Base-by-base conservation (phyloP, 1,140 invertebrate species). In the Hylyphantes graminicola region DNA sequence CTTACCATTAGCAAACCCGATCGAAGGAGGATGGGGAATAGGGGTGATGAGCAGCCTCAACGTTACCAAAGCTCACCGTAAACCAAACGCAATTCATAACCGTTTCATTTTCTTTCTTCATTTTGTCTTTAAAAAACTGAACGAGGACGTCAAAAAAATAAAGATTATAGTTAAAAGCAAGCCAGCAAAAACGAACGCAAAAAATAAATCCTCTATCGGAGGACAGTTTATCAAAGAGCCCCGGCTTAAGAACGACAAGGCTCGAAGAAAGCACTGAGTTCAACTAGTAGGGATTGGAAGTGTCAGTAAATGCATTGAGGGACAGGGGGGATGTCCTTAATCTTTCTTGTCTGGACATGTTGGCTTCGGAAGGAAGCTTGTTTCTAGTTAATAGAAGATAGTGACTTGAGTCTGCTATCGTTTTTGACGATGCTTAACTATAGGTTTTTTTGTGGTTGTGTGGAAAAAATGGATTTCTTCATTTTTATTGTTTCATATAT, bases 281-380 rank as follows among this genome's bases (percentile, higher is more conserved):
- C 77, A 80, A 80, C 77, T 80, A 53, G 77, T 70, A 35, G 21
- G 77, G 77, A 80, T 80, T 80, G 77, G 17, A 80, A 59, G 67
- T 70, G 77, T 70, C 77, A 68, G 19, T 80, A 55, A 59, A 59
- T 59, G 65, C 77, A 80, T 10, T 59, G 77, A 50, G 13, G 65
- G 21, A 70, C 65, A 68, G 19, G 35, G 5, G 35, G 8, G 54
- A 21, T 65, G 76, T 50, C 63, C 64, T 80, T 80, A 80, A 80
- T 80, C 77, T 80, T 80, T 61, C 65, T 80, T 80, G 77, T 80
- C 77, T n/a, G 65, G 67, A 61, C 67, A 70, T 70, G 65, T 59
- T 78, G 76, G 59, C 63, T 67, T 78, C 61, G 7, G 50, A 79
- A 48, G 17, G 15, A 11, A 21, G 50, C 11, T 70, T 35, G 35